phyloP scores from a whole-genome alignment of 2,113 vertebrate species.

The Hypanus sabinus region DNA sequence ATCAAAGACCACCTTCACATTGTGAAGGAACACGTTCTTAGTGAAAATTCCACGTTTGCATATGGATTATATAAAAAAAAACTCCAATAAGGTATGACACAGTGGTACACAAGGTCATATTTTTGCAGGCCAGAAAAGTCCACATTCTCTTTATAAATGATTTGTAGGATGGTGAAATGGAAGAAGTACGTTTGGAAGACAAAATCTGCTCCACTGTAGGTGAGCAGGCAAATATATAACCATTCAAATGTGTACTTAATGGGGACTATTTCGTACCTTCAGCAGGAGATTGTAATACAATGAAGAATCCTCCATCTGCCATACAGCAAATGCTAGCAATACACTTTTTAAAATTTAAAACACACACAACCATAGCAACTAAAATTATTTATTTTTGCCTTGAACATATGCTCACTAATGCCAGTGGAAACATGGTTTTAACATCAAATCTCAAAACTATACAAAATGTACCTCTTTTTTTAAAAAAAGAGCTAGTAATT shows the following conservation, averaged over 20 bases:
- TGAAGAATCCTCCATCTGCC: neutral
- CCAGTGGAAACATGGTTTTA: slow-evolving; percentile 27
- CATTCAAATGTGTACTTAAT: neutral
- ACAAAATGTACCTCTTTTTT: slow-evolving; percentile 33
- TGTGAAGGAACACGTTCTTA: no score
- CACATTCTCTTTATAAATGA: neutral
- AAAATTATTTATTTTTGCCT: slow-evolving; percentile 33
- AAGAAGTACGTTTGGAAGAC: neutral
- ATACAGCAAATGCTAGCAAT: neutral
- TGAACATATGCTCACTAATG: slow-evolving; percentile 4
- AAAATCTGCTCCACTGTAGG: neutral
- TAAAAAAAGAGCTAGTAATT: slow-evolving; percentile 7
- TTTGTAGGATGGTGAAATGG: neutral
- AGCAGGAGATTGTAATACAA: neutral
- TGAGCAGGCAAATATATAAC: neutral
- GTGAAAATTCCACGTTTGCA: no score
- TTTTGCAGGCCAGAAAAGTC: neutral
- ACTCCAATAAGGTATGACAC: neutral
- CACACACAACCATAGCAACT: slow-evolving; percentile 6
- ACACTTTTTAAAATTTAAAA: neutral
- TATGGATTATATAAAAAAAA: no score
- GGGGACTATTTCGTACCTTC: neutral
- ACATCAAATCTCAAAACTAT: slow-evolving; percentile 28
- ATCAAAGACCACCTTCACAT: neutral
- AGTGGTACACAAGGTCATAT: neutral